These are phyloP conservation scores for Megamerina dolium DNA, from an alignment of 2,888 invertebrate genomes.

Conservation along the genomic window DNA sequence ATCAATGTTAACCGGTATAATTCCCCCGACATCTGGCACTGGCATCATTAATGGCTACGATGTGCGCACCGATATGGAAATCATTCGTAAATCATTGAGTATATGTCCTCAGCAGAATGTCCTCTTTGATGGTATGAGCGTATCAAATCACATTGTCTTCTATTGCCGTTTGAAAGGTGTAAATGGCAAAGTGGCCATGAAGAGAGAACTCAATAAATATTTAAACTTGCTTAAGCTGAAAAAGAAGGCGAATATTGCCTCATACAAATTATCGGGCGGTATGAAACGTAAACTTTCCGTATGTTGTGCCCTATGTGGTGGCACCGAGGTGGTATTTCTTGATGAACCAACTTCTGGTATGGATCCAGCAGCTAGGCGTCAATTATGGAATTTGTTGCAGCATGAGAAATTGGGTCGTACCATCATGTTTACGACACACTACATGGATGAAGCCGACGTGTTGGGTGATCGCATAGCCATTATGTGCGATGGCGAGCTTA, in stretches of 20 bases:
- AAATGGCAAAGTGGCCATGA: slow-evolving; percentile 49
- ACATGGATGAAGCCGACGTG: slow-evolving; percentile 88
- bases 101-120: slow-evolving; percentile 84
- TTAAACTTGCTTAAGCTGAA: slow-evolving; percentile 61
- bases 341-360: slow-evolving; percentile 81
- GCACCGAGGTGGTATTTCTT: slow-evolving; percentile 64
- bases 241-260: slow-evolving; percentile 57
- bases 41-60: slow-evolving; percentile 67
- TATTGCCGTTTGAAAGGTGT: slow-evolving; percentile 69
- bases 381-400: slow-evolving; percentile 78
- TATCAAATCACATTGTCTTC: slow-evolving; percentile 75
- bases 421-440: slow-evolving; percentile 76
- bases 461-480: slow-evolving; percentile 84
- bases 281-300: slow-evolving; percentile 73
- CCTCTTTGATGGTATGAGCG: slow-evolving; percentile 75
- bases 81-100: slow-evolving; percentile 66
- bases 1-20: slow-evolving; percentile 82
- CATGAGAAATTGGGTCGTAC: slow-evolving; percentile 67
- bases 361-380: slow-evolving; percentile 77
- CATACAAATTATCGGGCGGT: slow-evolving; percentile 65
- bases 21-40: slow-evolving; percentile 62
- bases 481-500: slow-evolving; percentile 73
- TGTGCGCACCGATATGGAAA: slow-evolving; percentile 57
- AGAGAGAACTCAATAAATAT: slow-evolving; percentile 59
- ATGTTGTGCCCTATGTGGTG: slow-evolving; percentile 69